A percentile compares a stretch with the other conserved stretches of the same genome.
Evolutionary conservation across 2,888 invertebrate species (phyloP).

Genomic region (Synanthedon tipuliformis): DNA sequence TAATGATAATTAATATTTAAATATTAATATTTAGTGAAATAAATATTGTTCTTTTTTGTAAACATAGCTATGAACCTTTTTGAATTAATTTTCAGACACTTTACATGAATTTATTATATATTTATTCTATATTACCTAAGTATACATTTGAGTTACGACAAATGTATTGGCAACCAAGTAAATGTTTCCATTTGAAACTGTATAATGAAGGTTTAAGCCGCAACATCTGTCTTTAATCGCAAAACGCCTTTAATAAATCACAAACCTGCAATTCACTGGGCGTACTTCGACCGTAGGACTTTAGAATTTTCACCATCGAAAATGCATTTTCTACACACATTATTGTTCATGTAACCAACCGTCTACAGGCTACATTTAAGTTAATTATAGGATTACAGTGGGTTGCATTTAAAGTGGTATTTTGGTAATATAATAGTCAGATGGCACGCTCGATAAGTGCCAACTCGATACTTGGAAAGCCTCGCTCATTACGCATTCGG

Average conservation of each 20-base stretch:
- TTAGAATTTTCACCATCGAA: slow-evolving; percentile 53
- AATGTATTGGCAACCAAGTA: no score
- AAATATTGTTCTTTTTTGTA: no score
- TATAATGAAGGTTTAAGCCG: not conserved
- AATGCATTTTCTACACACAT: slow-evolving; percentile 59
- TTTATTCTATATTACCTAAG: no score
- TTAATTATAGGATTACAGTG: slow-evolving; percentile 64
- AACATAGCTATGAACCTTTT: no score
- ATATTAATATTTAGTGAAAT: no score
- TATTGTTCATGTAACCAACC: slow-evolving; percentile 43
- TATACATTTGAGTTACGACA: no score
- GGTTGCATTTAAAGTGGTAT: slow-evolving; percentile 64
- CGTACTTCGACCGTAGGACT: slow-evolving; percentile 30
- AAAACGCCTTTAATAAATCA: slow-evolving; percentile 34
- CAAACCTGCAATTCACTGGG: slow-evolving; percentile 45
- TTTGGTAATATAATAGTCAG: slow-evolving; percentile 69
- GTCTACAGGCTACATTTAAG: slow-evolving; percentile 52
- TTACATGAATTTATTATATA: no score
- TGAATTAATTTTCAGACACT: no score
- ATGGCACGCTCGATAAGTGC: slow-evolving; percentile 66
- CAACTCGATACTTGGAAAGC: slow-evolving; percentile 61
- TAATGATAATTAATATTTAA: no score
- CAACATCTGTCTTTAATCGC: not conserved
- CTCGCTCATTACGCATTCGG: slow-evolving; percentile 61
- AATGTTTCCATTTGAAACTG: not conserved